Evolutionary conservation across 2,888 invertebrate species (phyloP), one percentile per base, ranked within the genome.

Genomic region (Melinopterus prodromus): DNA sequence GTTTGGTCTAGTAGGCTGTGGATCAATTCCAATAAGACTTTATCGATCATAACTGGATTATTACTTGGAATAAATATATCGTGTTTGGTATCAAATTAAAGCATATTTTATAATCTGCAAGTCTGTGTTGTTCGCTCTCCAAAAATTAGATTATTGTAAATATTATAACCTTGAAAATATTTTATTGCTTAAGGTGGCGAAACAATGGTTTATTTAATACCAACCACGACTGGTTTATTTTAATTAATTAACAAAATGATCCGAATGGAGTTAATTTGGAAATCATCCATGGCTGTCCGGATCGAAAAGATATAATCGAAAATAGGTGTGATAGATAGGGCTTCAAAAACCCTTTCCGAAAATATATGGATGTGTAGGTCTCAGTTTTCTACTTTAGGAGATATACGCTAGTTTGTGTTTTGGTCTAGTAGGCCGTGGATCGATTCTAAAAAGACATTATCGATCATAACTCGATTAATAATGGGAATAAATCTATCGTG

Each of bases 61-160:
- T 53, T 53, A 7, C 1, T 53, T 7, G 53, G 53, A 53, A 53
- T 53, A 53, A 53, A 53, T 12, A 7, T 9, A 12, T 7, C 53
- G 53, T 53, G 53, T 53, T 53, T 53, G 53, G 53, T 53, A 53
- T 53, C 53, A 53, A 53, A 53, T 53, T 53, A 53, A 53, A 53
- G 53, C 53, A 9, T 53, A 53, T 53, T 53, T 53, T 12, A 12
- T 53, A 12, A 53, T 53, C 53, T 53, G 2, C 1, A 6, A 7
- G 53, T 9, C 53, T 53, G 53, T 4, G 7, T 53, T 1, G 53
- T 53, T 12, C 7, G 5, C 1, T 9, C 12, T 53, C 12, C 1
- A 7, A 7, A 53, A 53, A 53, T 53, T 53, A 9, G 12, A 9
- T 53, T 53, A 9, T 53, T 7, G 53, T 53, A 12, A 53, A 53